Evolutionary conservation across 1,140 invertebrate species (phyloP), one percentile per base, ranked within the genome.

Genomic region (Micrasema minimum): DNA sequence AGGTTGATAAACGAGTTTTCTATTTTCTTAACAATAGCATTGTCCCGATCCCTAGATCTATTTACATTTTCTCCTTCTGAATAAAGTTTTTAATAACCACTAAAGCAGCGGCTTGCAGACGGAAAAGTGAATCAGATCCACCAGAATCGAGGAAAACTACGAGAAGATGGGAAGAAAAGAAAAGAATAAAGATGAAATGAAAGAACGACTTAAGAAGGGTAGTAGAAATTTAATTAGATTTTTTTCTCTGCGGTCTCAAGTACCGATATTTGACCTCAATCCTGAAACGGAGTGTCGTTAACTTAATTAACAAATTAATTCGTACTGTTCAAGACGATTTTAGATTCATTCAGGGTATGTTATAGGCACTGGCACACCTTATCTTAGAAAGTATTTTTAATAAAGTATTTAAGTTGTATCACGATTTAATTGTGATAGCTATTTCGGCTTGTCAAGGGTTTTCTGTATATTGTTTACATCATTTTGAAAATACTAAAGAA

Each of bases 141-240:
- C 11, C 11, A 23, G 22, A 2, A 31, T 4, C 2, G n/a, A 14
- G 26, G 7, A 7, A 31, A 31, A 31, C 7, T 31, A 31, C 26
- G 7, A 31, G 26, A 31, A n/a, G n/a, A n/a, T n/a, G 26, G 26
- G 3, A 31, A 7, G 26, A 31, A 31, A 31, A 31, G 2, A 31
- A 31, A 31, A 31, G 2, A 31, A 31, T 31, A 31, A 31, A 31
- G 2, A 31, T 4, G 2, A 7, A 48, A 48, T 12, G 50, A 31
- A 38, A 38, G 23, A 38, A 38, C 35, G 55, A 10, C 55, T 59
- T 18, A 20, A 3, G 37, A 31, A 3, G 37, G 35, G 31, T 20
- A 14, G 55, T 10, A 38, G 55, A 59, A 37, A 41, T 59, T 37
- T 59, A 59, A 59, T 59, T 37, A 59, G 55, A 59, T 59, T 59